Percentiles rank a stretch among this genome's conserved stretches.
phyloP scores from a whole-genome alignment of 2,888 invertebrate genomes.

The Cryptops parisi region DNA sequence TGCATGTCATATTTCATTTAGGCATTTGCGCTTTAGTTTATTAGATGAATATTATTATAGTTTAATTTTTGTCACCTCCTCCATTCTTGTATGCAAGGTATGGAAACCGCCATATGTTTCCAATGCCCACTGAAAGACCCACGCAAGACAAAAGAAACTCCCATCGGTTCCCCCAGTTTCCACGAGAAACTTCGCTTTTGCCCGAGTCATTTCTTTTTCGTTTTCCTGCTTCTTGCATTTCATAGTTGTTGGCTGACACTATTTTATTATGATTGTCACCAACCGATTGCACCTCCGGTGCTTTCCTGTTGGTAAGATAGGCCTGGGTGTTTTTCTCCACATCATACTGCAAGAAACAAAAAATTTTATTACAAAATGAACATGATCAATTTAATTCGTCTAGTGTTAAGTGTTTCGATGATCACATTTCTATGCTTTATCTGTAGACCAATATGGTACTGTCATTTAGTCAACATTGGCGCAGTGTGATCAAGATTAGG shows the following conservation, averaged over 20 bases:
- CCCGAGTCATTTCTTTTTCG: not conserved
- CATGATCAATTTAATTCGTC: too few relatives aligned
- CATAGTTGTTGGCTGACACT: too few relatives aligned
- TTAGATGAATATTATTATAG: not conserved
- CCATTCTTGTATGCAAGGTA: conserved; percentile 6
- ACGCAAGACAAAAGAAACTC: conserved; percentile 29
- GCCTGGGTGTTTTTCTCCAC: not conserved
- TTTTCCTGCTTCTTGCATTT: too few relatives aligned
- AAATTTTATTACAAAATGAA: too few relatives aligned
- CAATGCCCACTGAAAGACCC: conserved; percentile 27
- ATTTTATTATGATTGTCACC: too few relatives aligned
- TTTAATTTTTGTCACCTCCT: conserved; percentile 1
- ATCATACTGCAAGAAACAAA: not conserved
- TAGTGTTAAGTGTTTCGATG: too few relatives aligned
- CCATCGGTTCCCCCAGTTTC: conserved; percentile 33
- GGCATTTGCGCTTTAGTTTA: not conserved
- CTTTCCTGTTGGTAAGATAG: not conserved
- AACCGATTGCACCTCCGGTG: too few relatives aligned
- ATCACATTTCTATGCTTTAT: too few relatives aligned
- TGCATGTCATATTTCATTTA: too few relatives aligned
- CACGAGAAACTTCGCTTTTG: conserved; percentile 21
- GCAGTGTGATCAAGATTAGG: too few relatives aligned
- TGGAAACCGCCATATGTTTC: conserved; percentile 20
- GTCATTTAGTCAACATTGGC: too few relatives aligned
- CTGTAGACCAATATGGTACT: too few relatives aligned